phyloP scores from a whole-genome alignment of 2,797 vertebrate species.

The Numenius phaeopus region DNA sequence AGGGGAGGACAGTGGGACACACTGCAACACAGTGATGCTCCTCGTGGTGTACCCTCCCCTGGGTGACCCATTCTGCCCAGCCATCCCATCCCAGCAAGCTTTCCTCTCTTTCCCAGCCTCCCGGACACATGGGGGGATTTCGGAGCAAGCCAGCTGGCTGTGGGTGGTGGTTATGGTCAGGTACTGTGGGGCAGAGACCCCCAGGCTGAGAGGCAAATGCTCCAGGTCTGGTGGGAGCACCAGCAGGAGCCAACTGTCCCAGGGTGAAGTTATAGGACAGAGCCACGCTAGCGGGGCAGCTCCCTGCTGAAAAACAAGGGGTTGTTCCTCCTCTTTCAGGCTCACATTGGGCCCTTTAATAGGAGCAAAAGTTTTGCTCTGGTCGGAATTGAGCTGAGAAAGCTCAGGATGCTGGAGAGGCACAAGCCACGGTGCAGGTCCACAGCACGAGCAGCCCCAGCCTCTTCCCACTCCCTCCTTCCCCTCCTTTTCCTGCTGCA shows the following conservation, averaged over 20 bases:
- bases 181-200: background rate
- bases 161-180: background rate
- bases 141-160: background rate
- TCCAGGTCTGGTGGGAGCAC: background rate
- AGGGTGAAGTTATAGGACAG: background rate
- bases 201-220: fast-evolving
- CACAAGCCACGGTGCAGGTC: background rate
- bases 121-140: background rate
- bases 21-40: background rate
- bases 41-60: fast-evolving
- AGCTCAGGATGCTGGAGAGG: background rate
- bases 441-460: background rate
- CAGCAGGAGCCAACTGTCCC: background rate
- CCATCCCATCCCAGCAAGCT: background rate
- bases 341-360: background rate
- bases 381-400: background rate
- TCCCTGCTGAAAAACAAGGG: background rate
- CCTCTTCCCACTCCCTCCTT: background rate
- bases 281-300: background rate
- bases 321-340: background rate
- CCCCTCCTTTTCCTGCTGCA: slow-evolving; percentile 20
- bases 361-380: background rate
- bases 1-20: background rate
- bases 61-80: background rate
- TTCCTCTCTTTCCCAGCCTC: background rate